A percentile compares a stretch with the other conserved stretches of the same genome.
phyloP scores from a whole-genome alignment of 2,797 vertebrate species.

The Gymnothorax reevesii region DNA sequence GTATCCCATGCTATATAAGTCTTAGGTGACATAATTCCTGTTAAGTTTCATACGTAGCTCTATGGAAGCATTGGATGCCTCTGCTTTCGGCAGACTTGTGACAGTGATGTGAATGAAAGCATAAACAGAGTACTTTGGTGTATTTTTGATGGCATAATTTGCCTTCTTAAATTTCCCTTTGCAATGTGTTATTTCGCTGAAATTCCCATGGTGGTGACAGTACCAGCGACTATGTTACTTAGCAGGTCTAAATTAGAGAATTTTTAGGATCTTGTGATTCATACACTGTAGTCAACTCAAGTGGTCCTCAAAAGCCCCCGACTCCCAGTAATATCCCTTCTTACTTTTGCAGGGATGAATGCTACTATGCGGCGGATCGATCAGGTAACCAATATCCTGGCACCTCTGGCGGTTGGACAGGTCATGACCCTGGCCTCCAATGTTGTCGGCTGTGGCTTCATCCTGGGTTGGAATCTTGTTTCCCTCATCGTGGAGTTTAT shows the following conservation, averaged over 20 bases:
- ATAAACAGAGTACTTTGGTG: not conserved
- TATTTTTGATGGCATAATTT: not conserved
- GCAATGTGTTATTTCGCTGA: not conserved
- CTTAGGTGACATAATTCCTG: not conserved
- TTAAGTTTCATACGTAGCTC: not conserved
- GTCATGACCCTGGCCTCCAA: constrained; percentile 80
- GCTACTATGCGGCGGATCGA: constrained; percentile 74
- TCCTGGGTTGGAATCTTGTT: constrained; percentile 82
- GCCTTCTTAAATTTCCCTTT: not conserved
- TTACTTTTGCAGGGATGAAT: constrained; percentile 72
- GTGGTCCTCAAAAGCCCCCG: constrained; percentile 33
- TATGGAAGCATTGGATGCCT: not conserved
- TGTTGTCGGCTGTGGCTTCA: constrained; percentile 78
- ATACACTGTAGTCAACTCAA: not conserved
- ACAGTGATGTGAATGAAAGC: not conserved
- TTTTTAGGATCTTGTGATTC: not conserved
- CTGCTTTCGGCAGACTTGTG: not conserved
- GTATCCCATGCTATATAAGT: not conserved
- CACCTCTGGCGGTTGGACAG: constrained; percentile 74
- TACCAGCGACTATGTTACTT: not conserved
- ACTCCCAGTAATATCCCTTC: not conserved
- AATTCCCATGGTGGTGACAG: not conserved
- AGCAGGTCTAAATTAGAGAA: not conserved
- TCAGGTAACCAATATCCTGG: constrained; percentile 79
- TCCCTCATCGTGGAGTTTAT: constrained; percentile 80